Conservation (phyloP, 2,888 invertebrate species). For the Lissocephala sabroskyi region DNA sequence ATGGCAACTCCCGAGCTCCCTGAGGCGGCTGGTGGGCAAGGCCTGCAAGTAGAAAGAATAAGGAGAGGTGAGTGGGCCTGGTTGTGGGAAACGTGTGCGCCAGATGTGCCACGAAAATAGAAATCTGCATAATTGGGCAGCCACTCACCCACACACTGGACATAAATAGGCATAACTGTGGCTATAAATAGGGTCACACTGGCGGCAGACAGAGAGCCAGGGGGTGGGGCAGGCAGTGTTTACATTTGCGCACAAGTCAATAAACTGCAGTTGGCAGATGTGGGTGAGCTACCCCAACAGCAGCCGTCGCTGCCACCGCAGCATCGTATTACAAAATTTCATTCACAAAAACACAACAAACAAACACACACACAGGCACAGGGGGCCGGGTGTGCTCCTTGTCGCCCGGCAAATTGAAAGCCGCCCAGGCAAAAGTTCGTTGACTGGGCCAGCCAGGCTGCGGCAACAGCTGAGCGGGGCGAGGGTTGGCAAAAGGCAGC, state of each 20-base stretch:
- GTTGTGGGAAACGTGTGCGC: conserved; percentile 20
- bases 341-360: conserved; percentile 46
- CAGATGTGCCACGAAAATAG: conserved; percentile 22
- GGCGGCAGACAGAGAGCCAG: background rate
- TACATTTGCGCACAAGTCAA: conserved; percentile 46
- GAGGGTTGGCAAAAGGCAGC: background rate
- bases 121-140: conserved; percentile 61
- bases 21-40: too few species aligned
- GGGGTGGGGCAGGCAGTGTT: conserved; percentile 13
- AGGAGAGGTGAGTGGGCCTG: conserved; percentile 4
- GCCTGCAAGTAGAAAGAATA: conserved; percentile 29
- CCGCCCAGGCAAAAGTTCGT: conserved; percentile 40
- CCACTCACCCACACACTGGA: conserved; percentile 31
- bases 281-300: conserved; percentile 11
- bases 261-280: conserved; percentile 38
- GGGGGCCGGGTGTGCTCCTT: too few species aligned
- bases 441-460: too few species aligned
- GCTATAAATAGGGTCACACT: conserved; percentile 57
- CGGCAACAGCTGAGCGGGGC: background rate
- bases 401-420: background rate
- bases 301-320: conserved; percentile 36
- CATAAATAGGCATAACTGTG: too few species aligned
- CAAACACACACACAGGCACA: conserved; percentile 1
- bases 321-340: conserved; percentile 68
- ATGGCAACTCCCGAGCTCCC: too few species aligned